Conservation (phyloP, 1,140 invertebrate species). For the Nephila pilipes region DNA sequence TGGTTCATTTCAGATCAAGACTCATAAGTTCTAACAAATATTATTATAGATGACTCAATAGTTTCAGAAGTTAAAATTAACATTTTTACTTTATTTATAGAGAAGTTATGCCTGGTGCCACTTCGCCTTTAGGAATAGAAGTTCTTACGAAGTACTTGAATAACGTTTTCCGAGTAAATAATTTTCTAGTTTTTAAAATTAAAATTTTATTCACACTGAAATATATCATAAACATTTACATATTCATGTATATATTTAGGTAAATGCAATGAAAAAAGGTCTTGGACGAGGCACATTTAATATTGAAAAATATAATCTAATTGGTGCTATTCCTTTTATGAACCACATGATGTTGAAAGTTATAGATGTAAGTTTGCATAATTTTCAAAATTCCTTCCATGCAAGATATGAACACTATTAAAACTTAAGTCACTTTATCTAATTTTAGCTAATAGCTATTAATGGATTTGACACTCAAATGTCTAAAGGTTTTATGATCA, state of each 20-base stretch:
- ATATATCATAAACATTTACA: no score
- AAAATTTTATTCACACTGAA: no score
- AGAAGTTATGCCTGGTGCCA: slow-evolving; percentile 44
- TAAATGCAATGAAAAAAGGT: not conserved
- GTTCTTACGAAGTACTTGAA: not conserved
- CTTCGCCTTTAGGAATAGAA: slow-evolving; percentile 26
- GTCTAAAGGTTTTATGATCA: slow-evolving; percentile 48
- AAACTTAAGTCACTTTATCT: not conserved
- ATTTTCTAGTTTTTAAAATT: no score
- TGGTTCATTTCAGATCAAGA: no score
- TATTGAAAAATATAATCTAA: not conserved
- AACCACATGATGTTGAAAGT: not conserved
- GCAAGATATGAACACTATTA: no score
- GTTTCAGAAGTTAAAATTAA: not conserved
- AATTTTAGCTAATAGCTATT: not conserved
- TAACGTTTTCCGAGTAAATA: not conserved
- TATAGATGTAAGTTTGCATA: not conserved
- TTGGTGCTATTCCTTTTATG: not conserved
- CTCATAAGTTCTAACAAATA: no score
- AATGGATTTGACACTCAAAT: not conserved
- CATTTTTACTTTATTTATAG: not conserved
- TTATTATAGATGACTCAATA: not conserved
- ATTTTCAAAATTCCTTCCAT: no score
- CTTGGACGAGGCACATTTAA: not conserved
- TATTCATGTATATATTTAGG: not conserved